Conservation (phyloP, 2,113 vertebrate genomes). For the Cavia porcellus region DNA sequence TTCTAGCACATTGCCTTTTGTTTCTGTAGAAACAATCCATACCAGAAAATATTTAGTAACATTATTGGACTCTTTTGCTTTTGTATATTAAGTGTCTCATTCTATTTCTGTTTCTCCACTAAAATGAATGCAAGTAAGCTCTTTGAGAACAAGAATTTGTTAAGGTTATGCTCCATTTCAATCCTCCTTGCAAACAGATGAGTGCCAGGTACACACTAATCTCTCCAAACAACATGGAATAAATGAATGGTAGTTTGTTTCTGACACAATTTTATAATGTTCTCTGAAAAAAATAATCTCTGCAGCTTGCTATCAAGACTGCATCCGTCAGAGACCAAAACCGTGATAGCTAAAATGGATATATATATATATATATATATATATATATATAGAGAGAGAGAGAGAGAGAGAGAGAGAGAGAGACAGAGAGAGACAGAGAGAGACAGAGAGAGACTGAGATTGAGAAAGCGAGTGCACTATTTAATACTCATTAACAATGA, state of each 20-base stretch:
- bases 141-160: background rate
- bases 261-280: background rate
- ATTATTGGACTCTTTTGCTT: background rate
- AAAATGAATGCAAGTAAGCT: background rate
- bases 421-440: background rate
- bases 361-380: too few relatives aligned
- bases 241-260: background rate
- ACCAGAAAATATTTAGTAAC: background rate
- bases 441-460: background rate
- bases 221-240: background rate
- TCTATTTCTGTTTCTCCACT: background rate
- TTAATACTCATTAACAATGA: background rate
- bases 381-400: too few relatives aligned
- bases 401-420: too few relatives aligned
- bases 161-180: background rate
- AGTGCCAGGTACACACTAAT: background rate
- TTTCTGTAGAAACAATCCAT: background rate
- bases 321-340: background rate
- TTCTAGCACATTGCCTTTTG: background rate
- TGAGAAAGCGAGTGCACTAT: too few relatives aligned
- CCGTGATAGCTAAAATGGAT: background rate
- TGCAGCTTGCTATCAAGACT: background rate
- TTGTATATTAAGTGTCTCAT: background rate
- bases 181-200: background rate
- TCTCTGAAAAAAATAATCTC: background rate